Base-by-base conservation (phyloP, 2,113 vertebrate species). In the Antigone vipio region DNA sequence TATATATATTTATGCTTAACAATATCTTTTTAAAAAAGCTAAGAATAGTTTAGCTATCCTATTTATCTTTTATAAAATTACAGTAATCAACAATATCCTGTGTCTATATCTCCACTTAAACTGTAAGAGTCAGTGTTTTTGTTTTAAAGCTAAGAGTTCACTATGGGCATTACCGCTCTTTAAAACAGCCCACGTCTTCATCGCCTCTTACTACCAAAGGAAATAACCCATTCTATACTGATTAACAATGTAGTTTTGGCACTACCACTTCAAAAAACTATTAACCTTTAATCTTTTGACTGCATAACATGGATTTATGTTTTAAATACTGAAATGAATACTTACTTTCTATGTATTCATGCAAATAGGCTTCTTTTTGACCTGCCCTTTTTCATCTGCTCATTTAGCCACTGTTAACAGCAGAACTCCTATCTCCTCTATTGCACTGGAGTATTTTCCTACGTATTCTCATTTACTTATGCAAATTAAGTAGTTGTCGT, bases 281-380 rank as follows among this genome's bases (percentile, higher is more conserved):
- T 93, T 95, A 93, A 93, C 91, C 69, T 91, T 94, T 91, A 35
- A 56, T 52, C 85, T 80, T 75, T 34, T 49, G 59, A 81, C 49
- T 60, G 52, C 18, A 2, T 42, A 75, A 52, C 68, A 66, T 1
- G 4, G 72, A 92, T 85, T 88, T 93, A 47, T 35, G 49, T 81
- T 80, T 86, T 71, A 86, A 82, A 88, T 83, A 74, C 45, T 60
- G 26, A 93, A 95, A 96, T 42, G 14, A 86, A 60, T 68, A 72
- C 52, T 93, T 78, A 49, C 76, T 89, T 87, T 91, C 80, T 75
- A 26, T 38, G 49, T 23, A 52, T 79, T 83, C 40, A 90, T 69
- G 88, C 60, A 92, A 95, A 81, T 13, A 68, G 32, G 80, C 45
- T 91, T 50, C 71, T 60, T 93, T 78, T 50, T 85, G 86, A 93